Evolutionary conservation across 2,888 invertebrate genomes (phyloP).

Genomic region (Macropis europaea): DNA sequence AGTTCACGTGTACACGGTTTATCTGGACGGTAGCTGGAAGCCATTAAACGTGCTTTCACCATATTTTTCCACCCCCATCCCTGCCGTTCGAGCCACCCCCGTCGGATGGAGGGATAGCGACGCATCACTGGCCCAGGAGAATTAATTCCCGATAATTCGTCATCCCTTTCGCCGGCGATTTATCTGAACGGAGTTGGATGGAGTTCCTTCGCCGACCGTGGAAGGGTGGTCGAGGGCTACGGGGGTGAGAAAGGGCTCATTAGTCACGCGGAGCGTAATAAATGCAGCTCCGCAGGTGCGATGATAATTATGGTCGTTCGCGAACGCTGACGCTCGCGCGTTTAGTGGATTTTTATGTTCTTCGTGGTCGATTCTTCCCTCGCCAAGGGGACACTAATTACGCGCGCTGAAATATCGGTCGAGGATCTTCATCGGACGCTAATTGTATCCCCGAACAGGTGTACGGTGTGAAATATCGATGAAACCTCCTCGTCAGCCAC

Average conservation of each 20-base stretch:
- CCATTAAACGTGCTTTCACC: conserved; percentile 52
- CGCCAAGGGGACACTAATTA: conserved; percentile 7
- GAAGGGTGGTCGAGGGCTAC: conserved; percentile 7
- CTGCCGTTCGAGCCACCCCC: background rate
- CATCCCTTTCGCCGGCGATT: conserved; percentile 49
- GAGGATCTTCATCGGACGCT: background rate
- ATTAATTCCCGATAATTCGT: conserved; percentile 59
- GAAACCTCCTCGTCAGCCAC: too few species aligned
- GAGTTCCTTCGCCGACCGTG: conserved; percentile 20
- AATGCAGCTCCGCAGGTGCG: conserved; percentile 35
- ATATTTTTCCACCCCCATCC: conserved; percentile 39
- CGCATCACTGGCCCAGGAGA: conserved; percentile 27
- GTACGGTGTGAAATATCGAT: too few species aligned
- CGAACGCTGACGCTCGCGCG: background rate
- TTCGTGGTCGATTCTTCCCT: background rate
- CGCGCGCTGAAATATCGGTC: background rate
- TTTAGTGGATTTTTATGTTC: conserved; percentile 32
- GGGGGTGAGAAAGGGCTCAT: conserved; percentile 27
- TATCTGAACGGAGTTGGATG: conserved; percentile 33
- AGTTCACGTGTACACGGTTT: conserved; percentile 55
- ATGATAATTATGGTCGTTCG: conserved; percentile 43
- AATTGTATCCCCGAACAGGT: conserved; percentile 10
- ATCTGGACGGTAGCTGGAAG: conserved; percentile 35
- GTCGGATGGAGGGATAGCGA: conserved; percentile 5
- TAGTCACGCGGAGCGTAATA: conserved; percentile 37